A percentile compares a stretch with the other conserved stretches of the same genome.
Conservation (phyloP, 2,113 vertebrate genomes). For the Cyphomyrus plagiostoma region DNA sequence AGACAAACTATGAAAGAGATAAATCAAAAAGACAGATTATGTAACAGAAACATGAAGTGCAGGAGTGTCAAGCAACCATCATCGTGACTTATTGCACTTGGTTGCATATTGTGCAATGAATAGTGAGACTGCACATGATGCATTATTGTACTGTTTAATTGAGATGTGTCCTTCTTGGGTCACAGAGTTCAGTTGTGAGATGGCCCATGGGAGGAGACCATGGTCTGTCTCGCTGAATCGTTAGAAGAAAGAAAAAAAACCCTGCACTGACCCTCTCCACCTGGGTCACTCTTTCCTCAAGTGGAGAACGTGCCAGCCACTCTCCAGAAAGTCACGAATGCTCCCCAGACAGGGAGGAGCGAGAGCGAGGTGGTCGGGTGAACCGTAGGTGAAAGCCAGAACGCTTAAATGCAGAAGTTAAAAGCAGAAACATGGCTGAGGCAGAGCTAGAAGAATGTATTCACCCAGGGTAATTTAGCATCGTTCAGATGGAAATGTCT, state of each 20-base stretch:
- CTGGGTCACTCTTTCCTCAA: not conserved
- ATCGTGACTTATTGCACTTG: not conserved
- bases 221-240: not conserved
- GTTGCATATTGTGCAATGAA: not conserved
- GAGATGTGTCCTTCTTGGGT: not conserved
- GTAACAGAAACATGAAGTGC: not conserved
- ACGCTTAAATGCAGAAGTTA: not conserved
- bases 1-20: not conserved
- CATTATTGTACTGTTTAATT: not conserved
- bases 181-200: not conserved
- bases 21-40: not conserved
- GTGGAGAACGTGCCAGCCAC: not conserved
- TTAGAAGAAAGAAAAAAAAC: not conserved
- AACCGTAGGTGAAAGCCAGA: not conserved
- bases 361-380: not conserved
- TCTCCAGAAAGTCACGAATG: not conserved
- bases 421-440: not conserved
- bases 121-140: not conserved
- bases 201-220: not conserved
- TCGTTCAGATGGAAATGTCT: not conserved
- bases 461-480: not conserved
- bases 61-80: not conserved
- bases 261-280: not conserved
- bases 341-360: not conserved
- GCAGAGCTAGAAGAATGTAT: not conserved